Conservation (phyloP, 2,113 vertebrate genomes). For the Malurus cyaneus region DNA sequence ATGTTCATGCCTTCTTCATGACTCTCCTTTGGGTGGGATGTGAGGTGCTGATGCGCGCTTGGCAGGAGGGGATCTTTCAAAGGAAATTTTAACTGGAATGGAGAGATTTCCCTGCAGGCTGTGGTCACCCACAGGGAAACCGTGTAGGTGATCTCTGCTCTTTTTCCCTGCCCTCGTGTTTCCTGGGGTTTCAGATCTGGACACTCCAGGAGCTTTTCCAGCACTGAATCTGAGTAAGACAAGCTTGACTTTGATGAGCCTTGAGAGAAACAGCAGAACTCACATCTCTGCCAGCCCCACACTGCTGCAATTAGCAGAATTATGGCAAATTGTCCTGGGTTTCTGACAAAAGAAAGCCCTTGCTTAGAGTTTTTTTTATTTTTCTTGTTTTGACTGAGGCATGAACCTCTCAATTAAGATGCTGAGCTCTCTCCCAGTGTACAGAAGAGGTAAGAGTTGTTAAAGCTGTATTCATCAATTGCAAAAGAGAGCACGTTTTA, state of each 20-base stretch:
- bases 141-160: neutral
- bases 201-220: neutral
- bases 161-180: neutral
- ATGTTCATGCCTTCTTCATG: neutral
- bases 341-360: neutral
- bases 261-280: neutral
- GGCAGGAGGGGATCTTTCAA: neutral
- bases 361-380: neutral
- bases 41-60: neutral
- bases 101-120: neutral
- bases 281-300: neutral
- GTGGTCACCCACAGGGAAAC: neutral
- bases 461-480: slow-evolving; percentile 51
- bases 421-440: neutral
- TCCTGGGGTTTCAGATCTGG: neutral
- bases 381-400: neutral
- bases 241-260: neutral
- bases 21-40: neutral
- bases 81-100: neutral
- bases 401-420: neutral
- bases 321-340: neutral
- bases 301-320: neutral
- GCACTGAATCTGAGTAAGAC: neutral
- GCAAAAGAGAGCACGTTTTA: slow-evolving; percentile 11
- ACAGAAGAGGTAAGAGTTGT: slow-evolving; percentile 35